Evolutionary conservation across 2,797 vertebrate genomes (phyloP).

Genomic region (Sebastes vulpes): DNA sequence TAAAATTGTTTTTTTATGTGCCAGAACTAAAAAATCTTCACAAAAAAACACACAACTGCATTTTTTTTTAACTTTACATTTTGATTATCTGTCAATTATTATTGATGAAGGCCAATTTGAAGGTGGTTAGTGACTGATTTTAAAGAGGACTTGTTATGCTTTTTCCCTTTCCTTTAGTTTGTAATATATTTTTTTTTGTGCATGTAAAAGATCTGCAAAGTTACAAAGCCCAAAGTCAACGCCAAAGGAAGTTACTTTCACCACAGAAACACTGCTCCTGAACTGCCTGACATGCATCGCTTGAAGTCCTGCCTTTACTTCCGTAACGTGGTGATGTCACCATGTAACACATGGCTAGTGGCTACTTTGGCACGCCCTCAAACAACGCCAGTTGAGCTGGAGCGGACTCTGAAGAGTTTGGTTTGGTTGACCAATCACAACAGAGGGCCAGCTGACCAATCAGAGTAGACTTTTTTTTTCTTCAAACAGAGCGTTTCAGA

Average conservation of each 20-base stretch:
- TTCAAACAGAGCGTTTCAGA: not conserved
- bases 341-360: not conserved
- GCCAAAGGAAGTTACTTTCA: too few relatives aligned
- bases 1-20: not conserved
- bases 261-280: too few relatives aligned
- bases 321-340: not conserved
- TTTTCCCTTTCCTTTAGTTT: not conserved
- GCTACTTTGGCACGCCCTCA: not conserved
- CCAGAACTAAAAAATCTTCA: not conserved
- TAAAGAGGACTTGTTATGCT: not conserved
- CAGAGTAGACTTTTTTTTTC: too few relatives aligned
- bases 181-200: not conserved
- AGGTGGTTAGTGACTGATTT: not conserved
- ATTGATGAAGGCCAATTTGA: not conserved
- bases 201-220: too few relatives aligned
- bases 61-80: not conserved
- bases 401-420: not conserved
- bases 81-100: not conserved
- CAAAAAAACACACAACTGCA: not conserved
- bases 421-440: too few relatives aligned
- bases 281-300: too few relatives aligned
- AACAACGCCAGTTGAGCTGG: not conserved
- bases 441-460: too few relatives aligned
- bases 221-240: too few relatives aligned
- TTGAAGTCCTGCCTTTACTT: not conserved